phyloP scores from a whole-genome alignment of 2,888 invertebrate species.

The Athetis lepigone region DNA sequence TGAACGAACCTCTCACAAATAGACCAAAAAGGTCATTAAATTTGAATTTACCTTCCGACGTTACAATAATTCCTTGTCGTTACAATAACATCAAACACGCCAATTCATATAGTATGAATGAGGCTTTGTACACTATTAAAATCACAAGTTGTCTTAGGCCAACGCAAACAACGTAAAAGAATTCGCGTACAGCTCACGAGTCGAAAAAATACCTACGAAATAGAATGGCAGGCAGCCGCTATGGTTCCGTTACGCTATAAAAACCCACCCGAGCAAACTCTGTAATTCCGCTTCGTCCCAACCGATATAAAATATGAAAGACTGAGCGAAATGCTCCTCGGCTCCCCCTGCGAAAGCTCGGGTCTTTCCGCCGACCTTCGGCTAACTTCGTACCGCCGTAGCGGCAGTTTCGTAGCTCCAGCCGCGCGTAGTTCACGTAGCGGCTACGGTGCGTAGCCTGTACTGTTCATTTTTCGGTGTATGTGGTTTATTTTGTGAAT shows the following conservation, averaged over 20 bases:
- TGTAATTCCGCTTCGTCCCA: constrained; percentile 86
- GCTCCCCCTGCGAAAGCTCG: constrained; percentile 78
- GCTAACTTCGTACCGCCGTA: constrained; percentile 80
- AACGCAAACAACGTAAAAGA: constrained; percentile 84
- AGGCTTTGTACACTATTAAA: constrained; percentile 78
- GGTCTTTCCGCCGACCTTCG: constrained; percentile 73
- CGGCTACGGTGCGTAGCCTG: constrained; percentile 64
- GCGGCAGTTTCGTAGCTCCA: constrained; percentile 85
- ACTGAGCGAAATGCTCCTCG: constrained; percentile 85
- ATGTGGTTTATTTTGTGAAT: constrained; percentile 78
- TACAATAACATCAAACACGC: constrained; percentile 67
- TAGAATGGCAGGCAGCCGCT: constrained; percentile 81
- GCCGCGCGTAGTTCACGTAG: constrained; percentile 73
- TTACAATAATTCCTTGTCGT: constrained; percentile 44
- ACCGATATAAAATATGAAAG: constrained; percentile 90
- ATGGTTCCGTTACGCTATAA: constrained; percentile 83
- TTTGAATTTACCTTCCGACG: constrained; percentile 44
- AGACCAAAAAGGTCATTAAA: constrained; percentile 52
- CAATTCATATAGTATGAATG: constrained; percentile 69
- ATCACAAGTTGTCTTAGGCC: constrained; percentile 80
- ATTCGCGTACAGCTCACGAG: constrained; percentile 75
- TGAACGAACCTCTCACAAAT: constrained; percentile 24
- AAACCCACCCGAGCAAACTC: constrained; percentile 88
- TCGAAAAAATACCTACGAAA: constrained; percentile 84
- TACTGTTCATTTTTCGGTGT: constrained; percentile 75